Evolutionary conservation across 35 echinoderm and acorn worm genomes (phyloP).

Genomic region (Acanthaster planci): DNA sequence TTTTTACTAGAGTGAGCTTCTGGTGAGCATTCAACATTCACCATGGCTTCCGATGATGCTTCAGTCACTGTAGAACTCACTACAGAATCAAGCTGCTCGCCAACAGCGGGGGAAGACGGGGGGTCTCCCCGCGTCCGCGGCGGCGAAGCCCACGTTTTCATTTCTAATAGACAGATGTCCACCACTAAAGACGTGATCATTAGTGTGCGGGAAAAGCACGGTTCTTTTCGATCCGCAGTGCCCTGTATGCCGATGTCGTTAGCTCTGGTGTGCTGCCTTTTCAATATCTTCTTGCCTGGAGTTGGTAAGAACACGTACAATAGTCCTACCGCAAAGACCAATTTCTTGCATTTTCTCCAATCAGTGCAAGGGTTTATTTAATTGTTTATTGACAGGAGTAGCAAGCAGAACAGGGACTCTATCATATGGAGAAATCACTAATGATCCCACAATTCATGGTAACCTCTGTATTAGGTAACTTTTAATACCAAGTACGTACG

Average conservation of each 20-base stretch:
- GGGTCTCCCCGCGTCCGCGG: constrained; percentile 1
- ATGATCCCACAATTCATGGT: too few relatives aligned
- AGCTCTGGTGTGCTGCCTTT: constrained; percentile 70
- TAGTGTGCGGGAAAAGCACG: constrained; percentile 82
- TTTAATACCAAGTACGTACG: too few relatives aligned
- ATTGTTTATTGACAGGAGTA: too few relatives aligned
- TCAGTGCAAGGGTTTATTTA: too few relatives aligned
- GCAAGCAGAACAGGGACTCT: too few relatives aligned
- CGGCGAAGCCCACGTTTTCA: constrained; percentile 9
- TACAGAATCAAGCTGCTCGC: constrained; percentile 4
- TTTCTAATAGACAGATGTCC: constrained; percentile 10
- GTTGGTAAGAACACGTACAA: constrained; percentile 54
- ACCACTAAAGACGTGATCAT: constrained; percentile 84
- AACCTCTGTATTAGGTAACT: too few relatives aligned
- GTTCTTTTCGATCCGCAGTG: constrained; percentile 77
- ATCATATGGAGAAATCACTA: too few relatives aligned
- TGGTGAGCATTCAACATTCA: too few relatives aligned
- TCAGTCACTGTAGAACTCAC: constrained; percentile 1
- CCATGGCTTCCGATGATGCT: constrained; percentile 15
- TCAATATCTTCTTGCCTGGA: constrained; percentile 78
- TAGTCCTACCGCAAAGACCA: too few relatives aligned
- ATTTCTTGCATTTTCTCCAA: too few relatives aligned
- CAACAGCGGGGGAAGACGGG: not conserved
- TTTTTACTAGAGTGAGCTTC: too few relatives aligned
- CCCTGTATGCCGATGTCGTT: constrained; percentile 91